A percentile compares a stretch with the other conserved stretches of the same genome.
phyloP scores from a whole-genome alignment of 2,888 invertebrate species.

The Tuberolachnus salignus region DNA sequence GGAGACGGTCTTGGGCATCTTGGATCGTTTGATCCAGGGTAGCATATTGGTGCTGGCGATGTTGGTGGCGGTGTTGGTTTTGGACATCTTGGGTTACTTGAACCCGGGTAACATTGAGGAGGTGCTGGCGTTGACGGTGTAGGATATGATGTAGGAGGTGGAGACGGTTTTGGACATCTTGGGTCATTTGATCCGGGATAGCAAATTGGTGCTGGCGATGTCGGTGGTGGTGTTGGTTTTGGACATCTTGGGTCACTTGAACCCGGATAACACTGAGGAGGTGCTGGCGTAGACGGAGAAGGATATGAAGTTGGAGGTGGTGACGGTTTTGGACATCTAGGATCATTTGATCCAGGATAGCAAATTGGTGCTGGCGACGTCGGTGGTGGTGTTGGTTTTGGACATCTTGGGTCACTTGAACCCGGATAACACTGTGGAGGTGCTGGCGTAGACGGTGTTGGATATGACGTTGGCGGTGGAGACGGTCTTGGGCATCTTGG shows the following conservation, averaged over 20 bases:
- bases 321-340: conserved; percentile 59
- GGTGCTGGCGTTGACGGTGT: conserved; percentile 60
- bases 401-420: conserved; percentile 62
- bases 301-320: conserved; percentile 58
- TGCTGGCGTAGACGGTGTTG: conserved; percentile 59
- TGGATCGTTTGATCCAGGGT: conserved; percentile 62
- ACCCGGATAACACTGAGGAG: conserved; percentile 61
- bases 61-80: conserved; percentile 61
- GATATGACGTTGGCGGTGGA: conserved; percentile 60
- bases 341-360: conserved; percentile 61
- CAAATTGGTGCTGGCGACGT: no score
- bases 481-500: conserved; percentile 61
- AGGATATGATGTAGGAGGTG: conserved; percentile 59
- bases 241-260: conserved; percentile 61
- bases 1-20: conserved; percentile 61
- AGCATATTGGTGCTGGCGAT: conserved; percentile 59
- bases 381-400: conserved; percentile 59
- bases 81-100: conserved; percentile 61
- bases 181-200: conserved; percentile 61
- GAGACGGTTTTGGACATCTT: conserved; percentile 59
- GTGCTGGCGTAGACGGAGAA: conserved; percentile 58
- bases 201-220: conserved; percentile 61
- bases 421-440: conserved; percentile 60
- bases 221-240: conserved; percentile 57
- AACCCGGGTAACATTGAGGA: conserved; percentile 61